Conservation (phyloP, 1,140 invertebrate genomes). For the Drosophila navojoa region DNA sequence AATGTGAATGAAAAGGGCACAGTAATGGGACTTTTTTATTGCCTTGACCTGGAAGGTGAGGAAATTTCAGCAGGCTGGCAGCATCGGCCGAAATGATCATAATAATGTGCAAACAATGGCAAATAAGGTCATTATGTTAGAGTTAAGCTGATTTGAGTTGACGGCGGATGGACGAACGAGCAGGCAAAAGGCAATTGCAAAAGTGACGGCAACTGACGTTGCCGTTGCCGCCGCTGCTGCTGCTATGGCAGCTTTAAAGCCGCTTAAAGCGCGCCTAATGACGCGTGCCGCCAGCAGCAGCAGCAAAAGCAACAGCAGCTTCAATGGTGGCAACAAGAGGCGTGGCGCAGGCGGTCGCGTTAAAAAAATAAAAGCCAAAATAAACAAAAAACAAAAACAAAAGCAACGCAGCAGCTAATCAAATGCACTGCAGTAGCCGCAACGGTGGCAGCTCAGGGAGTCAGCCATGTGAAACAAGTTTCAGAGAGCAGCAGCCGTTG, state of each 20-base stretch:
- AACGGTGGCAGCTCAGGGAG: constrained; percentile 39
- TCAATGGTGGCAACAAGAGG: constrained; percentile 39
- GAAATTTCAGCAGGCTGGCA: constrained; percentile 57
- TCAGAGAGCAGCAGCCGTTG: constrained; percentile 29
- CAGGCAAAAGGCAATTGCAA: constrained; percentile 60
- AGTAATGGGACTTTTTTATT: constrained; percentile 55
- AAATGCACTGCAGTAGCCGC: constrained; percentile 49
- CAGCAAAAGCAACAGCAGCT: constrained; percentile 48
- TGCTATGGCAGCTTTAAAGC: constrained; percentile 45
- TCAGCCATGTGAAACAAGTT: constrained; percentile 72
- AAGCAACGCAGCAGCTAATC: constrained; percentile 52
- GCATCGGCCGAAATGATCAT: constrained; percentile 60
- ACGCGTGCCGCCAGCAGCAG: constrained; percentile 69
- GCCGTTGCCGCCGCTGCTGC: background rate
- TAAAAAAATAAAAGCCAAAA: constrained; percentile 16
- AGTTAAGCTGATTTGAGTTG: constrained; percentile 75
- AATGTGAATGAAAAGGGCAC: constrained; percentile 16
- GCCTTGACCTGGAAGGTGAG: constrained; percentile 68
- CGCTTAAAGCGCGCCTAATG: constrained; percentile 73
- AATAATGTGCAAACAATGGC: constrained; percentile 79
- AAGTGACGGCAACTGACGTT: constrained; percentile 40
- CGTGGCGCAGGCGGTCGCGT: constrained; percentile 47
- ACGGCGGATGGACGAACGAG: constrained; percentile 22
- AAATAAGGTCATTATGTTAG: constrained; percentile 78
- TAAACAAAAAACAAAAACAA: constrained; percentile 15